Percentiles rank a stretch among this genome's conserved stretches.
Evolutionary conservation across 2,113 vertebrate species (phyloP).

Genomic region (Mystacornis crossleyi): DNA sequence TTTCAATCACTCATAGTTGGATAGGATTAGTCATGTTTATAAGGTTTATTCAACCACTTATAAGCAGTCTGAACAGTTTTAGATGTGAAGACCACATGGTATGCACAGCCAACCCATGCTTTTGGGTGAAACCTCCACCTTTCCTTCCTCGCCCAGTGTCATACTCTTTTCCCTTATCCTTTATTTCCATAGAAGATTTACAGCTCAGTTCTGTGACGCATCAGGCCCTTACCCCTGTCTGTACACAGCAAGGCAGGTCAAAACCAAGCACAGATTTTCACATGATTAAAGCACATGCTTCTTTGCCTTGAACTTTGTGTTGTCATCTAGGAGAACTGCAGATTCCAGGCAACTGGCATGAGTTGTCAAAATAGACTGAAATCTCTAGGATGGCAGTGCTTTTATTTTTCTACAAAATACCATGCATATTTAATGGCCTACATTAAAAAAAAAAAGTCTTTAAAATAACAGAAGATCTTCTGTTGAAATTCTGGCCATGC

Average conservation of each 20-base stretch:
- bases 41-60: background rate
- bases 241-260: background rate
- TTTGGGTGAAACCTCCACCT: background rate
- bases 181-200: background rate
- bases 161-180: background rate
- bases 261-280: background rate
- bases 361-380: background rate
- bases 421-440: background rate
- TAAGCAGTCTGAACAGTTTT: background rate
- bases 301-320: background rate
- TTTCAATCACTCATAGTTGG: background rate
- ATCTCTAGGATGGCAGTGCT: background rate
- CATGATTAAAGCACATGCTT: background rate
- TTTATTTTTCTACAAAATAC: background rate
- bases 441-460: background rate
- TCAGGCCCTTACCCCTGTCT: background rate
- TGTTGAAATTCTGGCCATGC: background rate
- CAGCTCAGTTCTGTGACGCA: background rate
- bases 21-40: background rate
- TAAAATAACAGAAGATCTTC: background rate
- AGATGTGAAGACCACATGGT: background rate
- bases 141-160: background rate
- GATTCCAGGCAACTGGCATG: background rate
- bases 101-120: background rate
- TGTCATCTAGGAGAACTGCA: background rate